A percentile compares a stretch with the other conserved stretches of the same genome.
phyloP scores from a whole-genome alignment of 2,888 invertebrate species.

The Clepsis dumicolana region DNA sequence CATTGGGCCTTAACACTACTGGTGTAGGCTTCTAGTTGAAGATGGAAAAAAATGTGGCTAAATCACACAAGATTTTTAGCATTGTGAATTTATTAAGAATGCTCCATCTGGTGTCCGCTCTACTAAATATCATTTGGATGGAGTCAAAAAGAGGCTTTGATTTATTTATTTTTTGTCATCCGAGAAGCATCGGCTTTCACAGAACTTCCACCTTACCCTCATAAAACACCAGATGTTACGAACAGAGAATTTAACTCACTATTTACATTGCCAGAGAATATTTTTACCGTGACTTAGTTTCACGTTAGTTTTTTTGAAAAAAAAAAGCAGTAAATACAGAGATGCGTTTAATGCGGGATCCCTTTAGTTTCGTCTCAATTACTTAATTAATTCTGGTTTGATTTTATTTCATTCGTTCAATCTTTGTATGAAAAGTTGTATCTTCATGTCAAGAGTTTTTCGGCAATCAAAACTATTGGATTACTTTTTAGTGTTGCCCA shows the following conservation, averaged over 20 bases:
- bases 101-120: too few species aligned
- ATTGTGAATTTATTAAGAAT: not conserved
- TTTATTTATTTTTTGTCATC: not conserved
- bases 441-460: not conserved
- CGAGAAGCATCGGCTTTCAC: conserved; percentile 13
- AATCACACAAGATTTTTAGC: not conserved
- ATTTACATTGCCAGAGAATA: conserved; percentile 7
- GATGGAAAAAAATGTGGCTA: too few species aligned
- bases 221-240: conserved; percentile 28
- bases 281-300: not conserved
- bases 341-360: not conserved
- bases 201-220: conserved; percentile 20
- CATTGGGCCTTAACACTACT: too few species aligned
- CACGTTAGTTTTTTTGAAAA: not conserved
- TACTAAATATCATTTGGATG: too few species aligned
- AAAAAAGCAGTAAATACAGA: not conserved
- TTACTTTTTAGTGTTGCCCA: too few species aligned
- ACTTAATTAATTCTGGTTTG: not conserved
- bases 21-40: too few species aligned
- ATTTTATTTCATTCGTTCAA: not conserved
- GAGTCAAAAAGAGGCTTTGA: not conserved
- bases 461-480: too few species aligned
- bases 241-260: conserved; percentile 19
- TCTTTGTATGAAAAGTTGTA: not conserved
- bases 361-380: not conserved